phyloP scores from a whole-genome alignment of 2,888 invertebrate genomes.

The Aphodius sticticus region DNA sequence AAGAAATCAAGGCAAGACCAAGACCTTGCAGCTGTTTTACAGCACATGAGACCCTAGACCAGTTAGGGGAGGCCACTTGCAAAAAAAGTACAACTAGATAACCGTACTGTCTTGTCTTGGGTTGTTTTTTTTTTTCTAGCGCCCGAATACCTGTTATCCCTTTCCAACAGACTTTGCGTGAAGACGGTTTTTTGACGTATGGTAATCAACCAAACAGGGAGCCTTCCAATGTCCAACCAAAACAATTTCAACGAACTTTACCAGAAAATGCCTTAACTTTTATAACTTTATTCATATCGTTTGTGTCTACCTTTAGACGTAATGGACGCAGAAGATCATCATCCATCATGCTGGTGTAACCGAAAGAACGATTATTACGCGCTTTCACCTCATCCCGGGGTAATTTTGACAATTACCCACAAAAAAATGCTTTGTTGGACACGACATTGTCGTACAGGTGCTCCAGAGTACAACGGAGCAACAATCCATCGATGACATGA shows the following conservation, averaged over 20 bases:
- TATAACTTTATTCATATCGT: not conserved
- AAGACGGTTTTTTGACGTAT: constrained; percentile 11
- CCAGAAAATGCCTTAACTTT: not conserved
- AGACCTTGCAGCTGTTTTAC: constrained; percentile 47
- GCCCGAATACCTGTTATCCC: constrained; percentile 10
- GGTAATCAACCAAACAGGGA: not conserved
- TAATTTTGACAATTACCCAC: not conserved
- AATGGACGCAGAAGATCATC: not conserved
- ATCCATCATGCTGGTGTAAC: not conserved
- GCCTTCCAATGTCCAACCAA: not conserved
- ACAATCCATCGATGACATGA: not conserved
- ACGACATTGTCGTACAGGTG: not conserved
- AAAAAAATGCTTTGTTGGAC: not conserved
- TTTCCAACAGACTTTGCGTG: constrained; percentile 5
- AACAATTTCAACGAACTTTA: not conserved
- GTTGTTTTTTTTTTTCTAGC: constrained; percentile 7
- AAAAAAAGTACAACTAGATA: constrained; percentile 22
- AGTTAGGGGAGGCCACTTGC: constrained; percentile 40
- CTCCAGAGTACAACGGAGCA: not conserved
- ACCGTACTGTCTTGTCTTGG: constrained; percentile 21
- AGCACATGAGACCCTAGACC: constrained; percentile 44
- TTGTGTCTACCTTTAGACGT: too few species aligned
- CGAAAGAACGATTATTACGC: not conserved
- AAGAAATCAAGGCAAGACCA: constrained; percentile 34
- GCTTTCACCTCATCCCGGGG: not conserved